Base-by-base conservation (phyloP, 1,140 invertebrate genomes). In the Heliothis subflexa region DNA sequence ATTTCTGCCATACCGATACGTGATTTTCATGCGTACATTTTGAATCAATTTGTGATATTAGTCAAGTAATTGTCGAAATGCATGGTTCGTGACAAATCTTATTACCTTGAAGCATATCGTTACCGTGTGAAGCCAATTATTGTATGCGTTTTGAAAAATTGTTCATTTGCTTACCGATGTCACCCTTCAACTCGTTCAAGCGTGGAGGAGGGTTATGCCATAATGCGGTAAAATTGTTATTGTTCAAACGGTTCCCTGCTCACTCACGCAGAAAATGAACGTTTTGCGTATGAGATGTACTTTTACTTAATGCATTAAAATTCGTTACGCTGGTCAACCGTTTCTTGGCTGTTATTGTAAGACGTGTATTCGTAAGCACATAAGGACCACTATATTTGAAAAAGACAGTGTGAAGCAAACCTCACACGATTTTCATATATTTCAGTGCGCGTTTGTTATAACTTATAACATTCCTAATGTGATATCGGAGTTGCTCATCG, bases 211-310 rank as follows among this genome's bases (percentile, higher is more conserved):
- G 88, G 86, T 86, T 83, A 78, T 64, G 78, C 79, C 83, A 84
- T 88, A 87, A 88, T 85, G 88, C 70, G 85, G 87, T 86, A 84
- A 90, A 87, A 85, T 81, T 86, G 83, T 85, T 83, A 85, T 84
- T 85, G 72, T 83, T 88, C 83, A 86, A 88, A 90, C 86, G 84
- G 86, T 80, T 82, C 68, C 75, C 62, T 68, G 72, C 16, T 70
- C 82, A 86, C 74, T 86, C 78, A 84, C 72, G 85, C 81, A 83
- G 80, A 86, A 88, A 88, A 88, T 86, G 78, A 86, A 82, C 80
- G 83, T 81, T 88, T 88, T 84, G 83, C 81, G 75, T 88, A 79
- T 79, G 76, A 79, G 72, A 62, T 62, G 57, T 62, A 50, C 45
- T 62, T 73, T 72, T 66, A 66, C 50, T 70, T 71, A 71, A 75